A percentile compares a stretch with the other conserved stretches of the same genome.
phyloP scores from a whole-genome alignment of 2,888 invertebrate genomes.

The Apodemia duryi region DNA sequence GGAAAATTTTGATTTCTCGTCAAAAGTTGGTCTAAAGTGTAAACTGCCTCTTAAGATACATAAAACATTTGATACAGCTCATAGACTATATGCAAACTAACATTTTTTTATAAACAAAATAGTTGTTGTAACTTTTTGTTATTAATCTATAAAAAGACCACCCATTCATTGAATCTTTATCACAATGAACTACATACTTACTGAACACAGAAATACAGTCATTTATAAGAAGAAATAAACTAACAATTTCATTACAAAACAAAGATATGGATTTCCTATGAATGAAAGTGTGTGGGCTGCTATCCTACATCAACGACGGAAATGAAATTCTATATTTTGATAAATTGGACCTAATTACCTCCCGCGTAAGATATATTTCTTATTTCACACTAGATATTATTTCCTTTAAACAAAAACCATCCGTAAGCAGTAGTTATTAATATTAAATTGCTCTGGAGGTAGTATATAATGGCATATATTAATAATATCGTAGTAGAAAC shows the following conservation, averaged over 20 bases:
- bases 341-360: slow-evolving; percentile 30
- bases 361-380: slow-evolving; percentile 30
- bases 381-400: slow-evolving; percentile 10
- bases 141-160: slow-evolving; percentile 45
- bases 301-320: slow-evolving; percentile 54
- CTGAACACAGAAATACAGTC: slow-evolving; percentile 43
- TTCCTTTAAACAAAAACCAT: slow-evolving; percentile 32
- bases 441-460: slow-evolving; percentile 32
- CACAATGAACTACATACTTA: slow-evolving; percentile 38
- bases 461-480: slow-evolving; percentile 42
- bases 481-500: slow-evolving; percentile 60
- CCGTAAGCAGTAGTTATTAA: slow-evolving; percentile 31
- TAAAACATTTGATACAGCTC: no score
- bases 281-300: slow-evolving; percentile 69
- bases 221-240: slow-evolving; percentile 64
- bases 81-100: no score
- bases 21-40: no score
- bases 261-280: slow-evolving; percentile 64
- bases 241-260: slow-evolving; percentile 73
- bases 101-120: no score
- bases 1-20: no score
- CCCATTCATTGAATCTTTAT: slow-evolving; percentile 44
- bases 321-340: slow-evolving; percentile 31
- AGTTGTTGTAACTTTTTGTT: background rate
- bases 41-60: no score